phyloP scores from a whole-genome alignment of 2,113 vertebrate species.

The Catharus fuscescens region DNA sequence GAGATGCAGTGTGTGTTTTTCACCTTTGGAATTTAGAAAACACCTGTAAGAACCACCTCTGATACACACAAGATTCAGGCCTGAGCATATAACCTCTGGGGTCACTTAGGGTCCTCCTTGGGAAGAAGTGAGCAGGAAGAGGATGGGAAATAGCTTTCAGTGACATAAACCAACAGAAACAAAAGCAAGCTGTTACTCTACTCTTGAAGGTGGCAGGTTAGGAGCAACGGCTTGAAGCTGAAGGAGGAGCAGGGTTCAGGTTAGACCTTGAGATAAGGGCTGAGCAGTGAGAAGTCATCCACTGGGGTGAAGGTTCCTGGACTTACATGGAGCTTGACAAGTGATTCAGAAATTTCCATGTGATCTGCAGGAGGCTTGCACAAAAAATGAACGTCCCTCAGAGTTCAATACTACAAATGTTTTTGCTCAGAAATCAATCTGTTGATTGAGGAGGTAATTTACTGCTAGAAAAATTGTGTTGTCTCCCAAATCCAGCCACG shows the following conservation, averaged over 20 bases:
- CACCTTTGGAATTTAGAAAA: neutral
- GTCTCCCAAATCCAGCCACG: neutral
- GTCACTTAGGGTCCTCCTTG: neutral
- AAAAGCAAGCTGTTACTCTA: neutral
- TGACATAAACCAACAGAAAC: neutral
- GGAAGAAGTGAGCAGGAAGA: neutral
- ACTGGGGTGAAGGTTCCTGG: neutral
- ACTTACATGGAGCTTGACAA: neutral
- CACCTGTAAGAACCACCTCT: rapidly evolving
- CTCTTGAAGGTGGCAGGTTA: neutral
- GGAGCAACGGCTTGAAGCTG: neutral
- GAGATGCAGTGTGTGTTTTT: neutral
- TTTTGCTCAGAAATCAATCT: neutral
- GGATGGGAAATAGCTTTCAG: neutral
- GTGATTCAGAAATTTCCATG: neutral
- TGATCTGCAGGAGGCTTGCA: rapidly evolving
- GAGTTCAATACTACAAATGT: neutral
- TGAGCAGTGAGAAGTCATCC: neutral
- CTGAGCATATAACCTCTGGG: neutral
- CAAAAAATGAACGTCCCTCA: rapidly evolving
- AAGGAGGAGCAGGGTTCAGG: neutral
- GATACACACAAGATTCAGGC: neutral
- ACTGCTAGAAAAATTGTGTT: neutral
- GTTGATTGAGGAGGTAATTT: neutral
- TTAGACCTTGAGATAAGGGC: neutral